phyloP scores from a whole-genome alignment of 2,113 vertebrate genomes.

The Saguinus midas region DNA sequence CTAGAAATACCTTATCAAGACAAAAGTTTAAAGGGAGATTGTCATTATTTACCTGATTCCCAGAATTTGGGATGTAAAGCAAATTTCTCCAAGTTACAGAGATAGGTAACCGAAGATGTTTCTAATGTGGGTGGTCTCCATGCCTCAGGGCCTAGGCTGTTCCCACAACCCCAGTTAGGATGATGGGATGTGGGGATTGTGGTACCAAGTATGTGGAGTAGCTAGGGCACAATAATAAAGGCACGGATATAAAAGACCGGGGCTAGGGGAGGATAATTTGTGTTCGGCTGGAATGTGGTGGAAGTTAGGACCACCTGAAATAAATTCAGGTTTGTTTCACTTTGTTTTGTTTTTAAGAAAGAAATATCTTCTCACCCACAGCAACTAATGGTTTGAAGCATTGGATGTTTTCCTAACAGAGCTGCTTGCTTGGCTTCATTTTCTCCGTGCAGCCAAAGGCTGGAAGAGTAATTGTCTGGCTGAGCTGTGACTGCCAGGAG shows the following conservation, averaged over 20 bases:
- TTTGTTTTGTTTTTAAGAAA: background rate
- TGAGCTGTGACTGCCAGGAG: background rate
- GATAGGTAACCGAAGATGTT: background rate
- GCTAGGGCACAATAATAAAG: background rate
- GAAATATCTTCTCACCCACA: background rate
- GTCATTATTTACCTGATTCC: background rate
- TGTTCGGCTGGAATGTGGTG: background rate
- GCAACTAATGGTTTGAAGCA: background rate
- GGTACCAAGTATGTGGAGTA: background rate
- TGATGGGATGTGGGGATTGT: background rate
- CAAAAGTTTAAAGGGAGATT: background rate
- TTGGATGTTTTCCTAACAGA: background rate
- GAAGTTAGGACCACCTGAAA: background rate
- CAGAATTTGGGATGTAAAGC: background rate
- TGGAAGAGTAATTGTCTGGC: background rate
- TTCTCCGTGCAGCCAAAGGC: background rate
- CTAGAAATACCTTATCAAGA: background rate
- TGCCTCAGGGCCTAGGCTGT: background rate
- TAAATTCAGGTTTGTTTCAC: background rate
- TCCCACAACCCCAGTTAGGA: background rate
- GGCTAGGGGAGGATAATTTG: background rate
- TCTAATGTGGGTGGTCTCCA: background rate
- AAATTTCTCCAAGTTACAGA: background rate
- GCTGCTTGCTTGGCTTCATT: background rate
- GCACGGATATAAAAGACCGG: background rate